Evolutionary conservation across 2,113 vertebrate genomes (phyloP).

Genomic region (Synodontis membranacea): DNA sequence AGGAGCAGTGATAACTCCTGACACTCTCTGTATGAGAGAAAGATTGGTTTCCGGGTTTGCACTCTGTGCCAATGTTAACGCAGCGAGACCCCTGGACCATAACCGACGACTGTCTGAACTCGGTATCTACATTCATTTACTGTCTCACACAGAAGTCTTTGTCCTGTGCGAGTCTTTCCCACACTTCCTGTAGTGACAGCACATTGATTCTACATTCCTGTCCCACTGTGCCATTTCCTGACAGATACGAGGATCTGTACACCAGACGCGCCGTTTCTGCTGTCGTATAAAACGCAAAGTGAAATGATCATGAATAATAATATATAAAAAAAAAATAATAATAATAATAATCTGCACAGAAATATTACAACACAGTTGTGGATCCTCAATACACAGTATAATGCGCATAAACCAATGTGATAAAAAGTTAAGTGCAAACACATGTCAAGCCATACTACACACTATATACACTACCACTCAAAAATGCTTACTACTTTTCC

Average conservation of each 20-base stretch:
- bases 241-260: conserved; percentile 36
- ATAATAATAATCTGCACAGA: not conserved
- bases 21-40: not conserved
- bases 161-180: conserved; percentile 54
- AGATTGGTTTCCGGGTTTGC: not conserved
- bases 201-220: conserved; percentile 39
- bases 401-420: not conserved
- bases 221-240: conserved; percentile 51
- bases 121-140: conserved; percentile 15
- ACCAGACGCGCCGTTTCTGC: conserved; percentile 45
- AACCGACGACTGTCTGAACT: not conserved
- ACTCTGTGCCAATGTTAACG: conserved; percentile 17
- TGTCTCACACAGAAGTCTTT: conserved; percentile 18
- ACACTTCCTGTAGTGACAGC: conserved; percentile 62
- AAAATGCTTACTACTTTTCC: no score
- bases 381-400: not conserved
- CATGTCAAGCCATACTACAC: no score
- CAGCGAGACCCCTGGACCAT: not conserved
- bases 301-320: no score
- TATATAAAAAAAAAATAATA: no score
- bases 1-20: not conserved
- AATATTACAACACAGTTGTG: not conserved
- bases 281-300: conserved; percentile 21
- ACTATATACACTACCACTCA: no score
- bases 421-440: not conserved